Evolutionary conservation across 1,140 invertebrate genomes (phyloP).

Genomic region (Caerostris darwini): DNA sequence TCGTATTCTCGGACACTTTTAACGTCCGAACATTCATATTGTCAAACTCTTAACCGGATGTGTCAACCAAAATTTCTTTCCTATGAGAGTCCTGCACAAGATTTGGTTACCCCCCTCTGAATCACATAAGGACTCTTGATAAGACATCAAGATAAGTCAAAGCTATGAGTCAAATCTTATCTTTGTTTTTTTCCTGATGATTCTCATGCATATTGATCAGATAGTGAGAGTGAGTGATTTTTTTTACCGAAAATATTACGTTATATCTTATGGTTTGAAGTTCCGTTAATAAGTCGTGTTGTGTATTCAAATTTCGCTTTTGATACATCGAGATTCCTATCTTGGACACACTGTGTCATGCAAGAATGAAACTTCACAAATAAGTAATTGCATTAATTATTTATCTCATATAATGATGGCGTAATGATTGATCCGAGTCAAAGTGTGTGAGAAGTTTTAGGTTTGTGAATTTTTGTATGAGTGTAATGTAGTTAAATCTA

Average conservation of each 20-base stretch:
- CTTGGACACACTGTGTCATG: background rate
- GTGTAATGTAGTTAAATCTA: no score
- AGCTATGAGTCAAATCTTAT: background rate
- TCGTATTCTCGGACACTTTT: background rate
- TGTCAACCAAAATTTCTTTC: background rate
- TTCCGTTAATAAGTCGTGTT: background rate
- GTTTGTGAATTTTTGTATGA: no score
- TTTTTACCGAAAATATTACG: background rate
- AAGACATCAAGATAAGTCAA: background rate
- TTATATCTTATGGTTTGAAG: background rate
- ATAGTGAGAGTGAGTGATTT: background rate
- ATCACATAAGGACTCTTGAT: background rate
- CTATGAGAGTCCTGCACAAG: background rate
- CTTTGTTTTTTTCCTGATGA: background rate
- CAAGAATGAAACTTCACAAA: background rate
- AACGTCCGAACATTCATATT: background rate
- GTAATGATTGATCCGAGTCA: no score
- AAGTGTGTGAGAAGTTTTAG: no score
- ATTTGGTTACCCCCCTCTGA: background rate
- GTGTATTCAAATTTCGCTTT: background rate
- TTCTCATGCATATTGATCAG: constrained; percentile 5
- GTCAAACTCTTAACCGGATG: constrained; percentile 9
- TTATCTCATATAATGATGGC: background rate
- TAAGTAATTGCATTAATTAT: background rate
- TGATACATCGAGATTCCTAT: background rate